These are phyloP conservation scores for Polyommatus iphigenia DNA, from an alignment of 2,888 invertebrate species.

Conservation along the genomic window DNA sequence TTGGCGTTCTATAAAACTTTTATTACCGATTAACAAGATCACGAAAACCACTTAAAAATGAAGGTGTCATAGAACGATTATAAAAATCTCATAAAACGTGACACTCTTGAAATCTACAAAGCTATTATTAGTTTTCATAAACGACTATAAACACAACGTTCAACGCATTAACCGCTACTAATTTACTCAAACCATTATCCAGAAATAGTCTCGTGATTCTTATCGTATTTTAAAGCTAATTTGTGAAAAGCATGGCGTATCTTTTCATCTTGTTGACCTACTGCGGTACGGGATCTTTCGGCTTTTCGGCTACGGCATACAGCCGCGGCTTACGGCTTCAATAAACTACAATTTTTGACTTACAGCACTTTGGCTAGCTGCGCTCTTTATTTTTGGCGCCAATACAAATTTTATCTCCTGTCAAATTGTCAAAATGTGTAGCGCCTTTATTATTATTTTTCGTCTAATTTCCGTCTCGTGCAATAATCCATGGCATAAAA, in stretches of 20 bases:
- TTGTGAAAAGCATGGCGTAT: conserved; percentile 21
- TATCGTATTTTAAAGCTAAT: conserved; percentile 21
- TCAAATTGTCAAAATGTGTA: no score
- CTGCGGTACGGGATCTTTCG: conserved; percentile 1
- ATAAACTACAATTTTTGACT: neutral
- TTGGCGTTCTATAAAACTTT: neutral
- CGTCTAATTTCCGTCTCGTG: neutral
- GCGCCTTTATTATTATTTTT: neutral
- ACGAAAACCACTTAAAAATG: neutral
- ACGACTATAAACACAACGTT: conserved; percentile 13
- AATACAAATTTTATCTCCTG: neutral
- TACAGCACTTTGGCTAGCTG: neutral
- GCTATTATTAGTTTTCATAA: conserved; percentile 19
- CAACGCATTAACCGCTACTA: neutral
- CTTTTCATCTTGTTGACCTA: neutral
- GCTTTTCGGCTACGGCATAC: neutral
- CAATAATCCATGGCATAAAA: no score
- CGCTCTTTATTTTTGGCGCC: neutral
- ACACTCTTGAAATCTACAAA: neutral
- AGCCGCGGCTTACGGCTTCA: neutral
- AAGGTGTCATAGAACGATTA: conserved; percentile 9
- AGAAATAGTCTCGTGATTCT: conserved; percentile 25
- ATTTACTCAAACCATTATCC: conserved; percentile 5
- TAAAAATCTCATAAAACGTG: conserved; percentile 17
- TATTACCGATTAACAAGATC: conserved; percentile 10